Conservation (phyloP, 2,113 vertebrate genomes). For the Siniperca knerii region DNA sequence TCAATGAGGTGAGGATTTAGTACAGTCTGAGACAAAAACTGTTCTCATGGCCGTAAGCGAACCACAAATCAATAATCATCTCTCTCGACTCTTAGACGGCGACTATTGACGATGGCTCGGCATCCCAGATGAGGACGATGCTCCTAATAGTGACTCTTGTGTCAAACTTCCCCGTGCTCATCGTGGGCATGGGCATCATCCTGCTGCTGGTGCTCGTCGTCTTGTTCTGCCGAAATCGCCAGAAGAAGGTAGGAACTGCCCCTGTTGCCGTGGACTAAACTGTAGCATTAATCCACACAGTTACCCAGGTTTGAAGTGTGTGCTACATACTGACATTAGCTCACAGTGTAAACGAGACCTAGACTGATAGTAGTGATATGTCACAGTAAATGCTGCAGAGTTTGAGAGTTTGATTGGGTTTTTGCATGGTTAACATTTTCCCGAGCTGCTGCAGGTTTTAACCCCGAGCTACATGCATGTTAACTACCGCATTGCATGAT, state of each 20-base stretch:
- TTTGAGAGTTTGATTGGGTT: conserved; percentile 9
- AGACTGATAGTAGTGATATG: conserved; percentile 3
- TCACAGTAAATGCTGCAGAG: conserved; percentile 1
- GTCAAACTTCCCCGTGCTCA: conserved; percentile 86
- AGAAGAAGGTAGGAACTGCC: conserved; percentile 80
- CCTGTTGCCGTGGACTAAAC: not conserved
- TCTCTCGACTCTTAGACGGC: conserved; percentile 74
- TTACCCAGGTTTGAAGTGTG: conserved; percentile 19
- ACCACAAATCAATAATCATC: not conserved
- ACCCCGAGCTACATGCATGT: conserved; percentile 46
- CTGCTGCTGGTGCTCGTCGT: conserved; percentile 83
- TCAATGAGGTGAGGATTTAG: conserved; percentile 83
- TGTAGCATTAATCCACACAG: conserved; percentile 45
- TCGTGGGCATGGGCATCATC: conserved; percentile 83
- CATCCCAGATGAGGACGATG: conserved; percentile 82
- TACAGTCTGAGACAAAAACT: not conserved
- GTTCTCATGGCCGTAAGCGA: not conserved
- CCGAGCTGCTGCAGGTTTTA: conserved; percentile 47
- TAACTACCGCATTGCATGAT: conserved; percentile 66
- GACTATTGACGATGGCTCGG: conserved; percentile 82
- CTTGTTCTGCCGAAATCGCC: conserved; percentile 83
- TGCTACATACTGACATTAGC: conserved; percentile 49
- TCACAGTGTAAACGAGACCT: conserved; percentile 18
- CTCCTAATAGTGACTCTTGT: conserved; percentile 82
- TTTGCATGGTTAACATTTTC: conserved; percentile 53